Percentiles rank a stretch among this genome's conserved stretches.
These are phyloP conservation scores for Dynastes grantii DNA, from an alignment of 2,888 invertebrate species.

Conservation along the genomic window DNA sequence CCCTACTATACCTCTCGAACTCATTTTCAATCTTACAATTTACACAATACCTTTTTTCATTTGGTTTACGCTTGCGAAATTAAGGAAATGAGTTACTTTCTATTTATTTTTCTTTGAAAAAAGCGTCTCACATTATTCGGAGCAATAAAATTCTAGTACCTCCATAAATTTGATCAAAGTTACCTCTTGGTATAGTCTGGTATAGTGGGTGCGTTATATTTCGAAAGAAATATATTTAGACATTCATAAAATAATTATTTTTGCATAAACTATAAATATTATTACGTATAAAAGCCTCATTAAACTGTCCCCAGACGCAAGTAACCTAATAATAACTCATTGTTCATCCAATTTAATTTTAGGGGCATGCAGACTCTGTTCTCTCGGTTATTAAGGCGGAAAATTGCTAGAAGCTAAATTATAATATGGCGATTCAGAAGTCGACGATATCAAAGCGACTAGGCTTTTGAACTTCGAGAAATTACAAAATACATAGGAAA, in stretches of 20 bases:
- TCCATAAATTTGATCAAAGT: too few species aligned
- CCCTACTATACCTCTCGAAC: too few species aligned
- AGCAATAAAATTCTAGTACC: too few species aligned
- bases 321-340: constrained; percentile 36
- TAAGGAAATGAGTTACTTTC: too few species aligned
- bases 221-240: constrained; percentile 12
- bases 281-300: constrained; percentile 17
- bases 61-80: too few species aligned
- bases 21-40: too few species aligned
- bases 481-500: too few species aligned
- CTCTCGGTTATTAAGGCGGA: constrained; percentile 15
- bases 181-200: background rate
- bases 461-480: too few species aligned
- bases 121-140: too few species aligned
- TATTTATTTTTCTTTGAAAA: too few species aligned
- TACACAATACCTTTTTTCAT: too few species aligned
- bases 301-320: constrained; percentile 10
- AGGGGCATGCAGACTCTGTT: background rate
- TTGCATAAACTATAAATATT: constrained; percentile 23
- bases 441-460: too few species aligned
- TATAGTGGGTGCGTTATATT: background rate
- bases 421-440: constrained; percentile 6
- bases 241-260: constrained; percentile 21
- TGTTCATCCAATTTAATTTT: constrained; percentile 38
- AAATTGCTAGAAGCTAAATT: constrained; percentile 15